A percentile compares a stretch with the other conserved stretches of the same genome.
Conservation (phyloP, 1,140 invertebrate genomes). For the Lucilia sericata region DNA sequence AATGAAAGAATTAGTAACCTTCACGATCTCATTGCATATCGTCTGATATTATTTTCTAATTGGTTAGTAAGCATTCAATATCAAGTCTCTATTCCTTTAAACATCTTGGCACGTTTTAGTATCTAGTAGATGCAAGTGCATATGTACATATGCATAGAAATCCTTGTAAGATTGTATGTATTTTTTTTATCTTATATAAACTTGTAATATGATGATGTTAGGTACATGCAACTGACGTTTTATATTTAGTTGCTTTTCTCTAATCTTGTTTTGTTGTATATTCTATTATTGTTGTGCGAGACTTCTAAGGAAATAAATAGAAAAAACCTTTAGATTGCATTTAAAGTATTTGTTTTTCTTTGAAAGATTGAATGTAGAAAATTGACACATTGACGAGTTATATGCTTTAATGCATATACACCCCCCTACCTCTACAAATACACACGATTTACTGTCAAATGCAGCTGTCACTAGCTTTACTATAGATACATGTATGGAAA, state of each 20-base stretch:
- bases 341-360: constrained; percentile 33
- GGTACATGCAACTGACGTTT: constrained; percentile 1
- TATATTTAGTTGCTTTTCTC: neutral
- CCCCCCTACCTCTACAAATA: neutral
- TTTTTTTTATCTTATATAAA: constrained; percentile 20
- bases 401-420: constrained; percentile 11
- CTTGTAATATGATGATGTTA: constrained; percentile 16
- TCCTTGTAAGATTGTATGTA: neutral
- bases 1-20: too few species aligned
- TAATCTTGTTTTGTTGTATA: neutral
- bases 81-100: too few species aligned
- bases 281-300: neutral
- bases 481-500: neutral
- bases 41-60: too few species aligned
- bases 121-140: too few species aligned
- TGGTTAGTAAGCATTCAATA: too few species aligned
- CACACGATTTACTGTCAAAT: constrained; percentile 39
- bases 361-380: constrained; percentile 42
- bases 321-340: constrained; percentile 15
- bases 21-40: too few species aligned
- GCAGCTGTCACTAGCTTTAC: constrained; percentile 40
- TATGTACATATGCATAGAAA: neutral
- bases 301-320: neutral
- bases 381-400: constrained; percentile 44
- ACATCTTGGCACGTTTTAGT: too few species aligned